Evolutionary conservation across 2,888 invertebrate genomes (phyloP).

Genomic region (Adela reaumurella): DNA sequence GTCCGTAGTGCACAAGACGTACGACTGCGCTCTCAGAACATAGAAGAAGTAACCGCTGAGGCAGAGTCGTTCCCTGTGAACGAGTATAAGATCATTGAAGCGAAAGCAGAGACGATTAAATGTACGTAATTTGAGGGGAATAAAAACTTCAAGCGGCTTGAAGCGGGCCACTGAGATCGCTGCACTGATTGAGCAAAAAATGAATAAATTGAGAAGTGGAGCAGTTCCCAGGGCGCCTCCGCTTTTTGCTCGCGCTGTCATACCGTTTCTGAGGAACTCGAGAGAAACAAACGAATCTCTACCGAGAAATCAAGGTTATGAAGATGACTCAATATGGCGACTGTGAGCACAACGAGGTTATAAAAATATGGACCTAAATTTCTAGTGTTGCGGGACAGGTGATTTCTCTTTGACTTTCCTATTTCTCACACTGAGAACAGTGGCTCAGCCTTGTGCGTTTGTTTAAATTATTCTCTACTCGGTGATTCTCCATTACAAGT

Average conservation of each 20-base stretch:
- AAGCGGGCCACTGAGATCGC: not conserved
- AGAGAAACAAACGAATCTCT: not conserved
- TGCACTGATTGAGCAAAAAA: not conserved
- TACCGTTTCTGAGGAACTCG: not conserved
- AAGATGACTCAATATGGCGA: not conserved
- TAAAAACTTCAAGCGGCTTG: not conserved
- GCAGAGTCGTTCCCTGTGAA: not conserved
- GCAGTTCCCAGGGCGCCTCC: not conserved
- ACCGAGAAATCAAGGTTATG: not conserved
- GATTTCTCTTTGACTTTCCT: too few relatives aligned
- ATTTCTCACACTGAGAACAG: too few relatives aligned
- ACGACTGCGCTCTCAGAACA: too few relatives aligned
- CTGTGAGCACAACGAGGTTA: too few relatives aligned
- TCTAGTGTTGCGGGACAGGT: too few relatives aligned
- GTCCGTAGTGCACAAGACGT: too few relatives aligned
- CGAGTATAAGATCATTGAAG: not conserved
- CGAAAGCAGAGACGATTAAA: not conserved
- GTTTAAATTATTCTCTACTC: too few relatives aligned
- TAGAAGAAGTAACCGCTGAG: too few relatives aligned
- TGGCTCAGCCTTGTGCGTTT: too few relatives aligned
- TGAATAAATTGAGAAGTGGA: not conserved
- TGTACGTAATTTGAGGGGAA: not conserved
- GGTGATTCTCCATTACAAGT: too few relatives aligned
- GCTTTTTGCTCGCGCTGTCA: not conserved
- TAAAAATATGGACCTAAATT: too few relatives aligned